These are phyloP conservation scores for Hucho hucho DNA, from an alignment of 2,113 vertebrate genomes.

Conservation along the genomic window DNA sequence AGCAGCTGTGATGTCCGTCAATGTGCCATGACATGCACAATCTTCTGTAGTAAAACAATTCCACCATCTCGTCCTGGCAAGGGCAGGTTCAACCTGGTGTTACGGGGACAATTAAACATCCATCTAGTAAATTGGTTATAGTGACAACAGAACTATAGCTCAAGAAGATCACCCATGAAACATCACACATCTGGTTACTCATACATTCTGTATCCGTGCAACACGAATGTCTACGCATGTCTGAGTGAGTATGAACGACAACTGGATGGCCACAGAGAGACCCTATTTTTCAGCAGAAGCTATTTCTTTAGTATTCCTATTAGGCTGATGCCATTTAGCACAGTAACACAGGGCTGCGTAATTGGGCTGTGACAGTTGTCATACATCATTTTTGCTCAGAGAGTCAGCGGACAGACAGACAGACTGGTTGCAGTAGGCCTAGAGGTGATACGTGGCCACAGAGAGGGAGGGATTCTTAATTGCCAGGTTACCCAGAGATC, in stretches of 20 bases:
- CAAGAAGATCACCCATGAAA: neutral
- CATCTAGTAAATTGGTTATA: neutral
- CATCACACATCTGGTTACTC: neutral
- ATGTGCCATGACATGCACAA: conserved; percentile 22
- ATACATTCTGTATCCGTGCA: neutral
- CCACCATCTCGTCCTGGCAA: conserved; percentile 9
- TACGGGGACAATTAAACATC: neutral
- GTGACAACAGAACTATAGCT: neutral
- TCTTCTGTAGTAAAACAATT: conserved; percentile 18
- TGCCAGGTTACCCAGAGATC: conserved; percentile 39
- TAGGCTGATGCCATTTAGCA: conserved; percentile 49
- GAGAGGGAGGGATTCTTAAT: conserved; percentile 44
- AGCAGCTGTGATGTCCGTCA: neutral
- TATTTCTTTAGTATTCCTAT: conserved; percentile 33
- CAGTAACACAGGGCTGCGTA: conserved; percentile 54
- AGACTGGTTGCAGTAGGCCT: conserved; percentile 30
- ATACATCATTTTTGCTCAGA: conserved; percentile 40
- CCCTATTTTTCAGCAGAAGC: conserved; percentile 16
- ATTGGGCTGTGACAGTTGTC: conserved; percentile 52
- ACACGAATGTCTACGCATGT: neutral
- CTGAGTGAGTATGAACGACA: neutral
- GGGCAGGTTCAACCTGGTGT: conserved; percentile 1
- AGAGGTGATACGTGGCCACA: conserved; percentile 42
- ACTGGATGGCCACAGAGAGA: neutral
- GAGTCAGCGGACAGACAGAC: conserved; percentile 28